Evolutionary conservation across 2,888 invertebrate genomes (phyloP), one percentile per base, ranked within the genome.

Genomic region (Ennomos quercinarius): DNA sequence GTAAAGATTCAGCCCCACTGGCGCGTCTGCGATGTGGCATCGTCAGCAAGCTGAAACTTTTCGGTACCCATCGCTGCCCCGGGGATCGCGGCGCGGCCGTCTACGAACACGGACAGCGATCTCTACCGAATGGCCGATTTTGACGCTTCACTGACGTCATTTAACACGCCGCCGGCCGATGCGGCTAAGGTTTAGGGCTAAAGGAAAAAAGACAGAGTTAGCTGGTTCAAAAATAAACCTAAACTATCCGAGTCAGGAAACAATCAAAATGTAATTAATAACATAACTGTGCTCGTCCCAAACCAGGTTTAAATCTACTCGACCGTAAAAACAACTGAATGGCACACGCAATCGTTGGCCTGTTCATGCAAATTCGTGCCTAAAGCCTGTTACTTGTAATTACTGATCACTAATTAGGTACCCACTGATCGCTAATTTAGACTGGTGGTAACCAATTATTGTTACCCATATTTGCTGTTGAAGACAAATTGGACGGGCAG

Each of bases 321-420:
- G 39, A 44, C 10, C 44, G 43, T 49, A 35, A 35, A 49, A 40
- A 56, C 1, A 47, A 41, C 36, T 41, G 45, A 57, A 57, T 57
- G 50, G 50, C 4, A 37, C 57, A 56, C 56, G 56, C 43, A 35
- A n/a, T n/a, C 4, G 9, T 39, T 36, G 35, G 6, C 10, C 13
- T 39, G 13, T 34, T 10, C 51, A 48, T 38, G 52, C 36, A 40
- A 53, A 52, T 48, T 53, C 52, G 58, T 58, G 53, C 12, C 10
- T 17, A 41, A 10, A 57, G 46, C 57, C 27, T 44, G 48, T 58
- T 58, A 42, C 52, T 53, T 17, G 40, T 48, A 48, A 53, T 53
- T 36, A 58, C 11, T 12, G 34, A 41, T 13, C 40, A 41, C 57
- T 58, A 48, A 58, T 53, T 58, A 48, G n/a, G 27, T 42, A 53